These are phyloP conservation scores for Nephila pilipes DNA, from an alignment of 1,140 invertebrate species.

Conservation along the genomic window DNA sequence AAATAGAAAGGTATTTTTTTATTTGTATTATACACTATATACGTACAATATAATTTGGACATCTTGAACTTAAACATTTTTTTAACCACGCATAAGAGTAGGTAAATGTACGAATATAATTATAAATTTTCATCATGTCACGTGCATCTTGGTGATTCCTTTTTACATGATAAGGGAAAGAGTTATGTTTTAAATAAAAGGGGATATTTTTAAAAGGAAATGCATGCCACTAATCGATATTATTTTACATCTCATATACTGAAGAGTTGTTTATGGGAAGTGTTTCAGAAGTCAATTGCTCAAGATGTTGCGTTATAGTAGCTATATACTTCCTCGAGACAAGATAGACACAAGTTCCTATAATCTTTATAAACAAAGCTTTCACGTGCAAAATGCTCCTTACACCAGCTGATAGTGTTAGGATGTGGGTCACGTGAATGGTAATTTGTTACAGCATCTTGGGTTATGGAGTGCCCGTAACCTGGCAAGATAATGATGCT, in stretches of 20 bases:
- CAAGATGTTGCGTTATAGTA: neutral
- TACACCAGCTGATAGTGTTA: neutral
- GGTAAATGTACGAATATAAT: no score
- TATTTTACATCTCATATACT: neutral
- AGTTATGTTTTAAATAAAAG: no score
- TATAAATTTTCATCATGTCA: no score
- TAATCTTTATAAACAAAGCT: constrained; percentile 12
- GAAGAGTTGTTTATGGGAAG: neutral
- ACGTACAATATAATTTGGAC: no score
- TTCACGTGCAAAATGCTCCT: neutral
- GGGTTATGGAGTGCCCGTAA: constrained; percentile 14
- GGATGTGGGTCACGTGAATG: constrained; percentile 31
- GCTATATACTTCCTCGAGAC: neutral
- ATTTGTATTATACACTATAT: no score
- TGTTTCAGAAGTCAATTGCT: neutral
- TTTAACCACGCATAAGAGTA: no score
- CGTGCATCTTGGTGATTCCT: no score
- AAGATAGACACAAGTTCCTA: neutral
- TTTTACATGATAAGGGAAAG: no score
- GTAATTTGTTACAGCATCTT: constrained; percentile 34
- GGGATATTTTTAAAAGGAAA: neutral
- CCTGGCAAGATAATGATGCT: neutral
- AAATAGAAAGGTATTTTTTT: no score
- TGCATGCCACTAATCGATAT: neutral
- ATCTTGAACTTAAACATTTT: no score